phyloP scores from a whole-genome alignment of 2,113 vertebrate species.

The Pimephales promelas region DNA sequence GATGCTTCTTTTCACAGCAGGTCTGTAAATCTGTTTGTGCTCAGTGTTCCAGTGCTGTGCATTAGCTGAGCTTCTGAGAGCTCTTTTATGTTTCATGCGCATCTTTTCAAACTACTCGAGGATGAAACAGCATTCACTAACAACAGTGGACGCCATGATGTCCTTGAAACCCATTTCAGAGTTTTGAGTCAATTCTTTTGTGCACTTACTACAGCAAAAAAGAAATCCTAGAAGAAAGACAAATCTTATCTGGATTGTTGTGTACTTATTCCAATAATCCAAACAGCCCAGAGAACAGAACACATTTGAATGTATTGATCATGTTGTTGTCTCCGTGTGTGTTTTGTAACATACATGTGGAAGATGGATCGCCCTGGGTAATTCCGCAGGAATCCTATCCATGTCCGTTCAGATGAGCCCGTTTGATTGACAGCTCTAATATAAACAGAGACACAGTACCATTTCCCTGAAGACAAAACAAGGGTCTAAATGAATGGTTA shows the following conservation, averaged over 20 bases:
- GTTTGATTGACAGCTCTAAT: constrained; percentile 5
- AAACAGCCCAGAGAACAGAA: not conserved
- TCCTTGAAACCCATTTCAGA: constrained; percentile 27
- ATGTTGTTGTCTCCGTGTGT: not conserved
- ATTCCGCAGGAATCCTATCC: not conserved
- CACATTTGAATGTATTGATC: constrained; percentile 15
- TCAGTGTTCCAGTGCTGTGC: constrained; percentile 28
- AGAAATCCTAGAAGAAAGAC: not conserved
- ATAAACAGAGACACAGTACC: not conserved
- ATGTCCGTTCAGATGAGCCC: not conserved
- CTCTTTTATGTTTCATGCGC: constrained; percentile 23
- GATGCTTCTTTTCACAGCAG: not conserved
- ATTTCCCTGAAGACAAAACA: constrained; percentile 5
- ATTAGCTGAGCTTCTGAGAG: constrained; percentile 32
- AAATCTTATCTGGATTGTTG: not conserved
- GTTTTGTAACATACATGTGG: not conserved
- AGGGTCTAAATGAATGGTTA: constrained; percentile 12
- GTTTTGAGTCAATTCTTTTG: constrained; percentile 16
- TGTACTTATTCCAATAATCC: not conserved
- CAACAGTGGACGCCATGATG: constrained; percentile 23
- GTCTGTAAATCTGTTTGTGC: constrained; percentile 11
- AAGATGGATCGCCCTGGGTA: not conserved
- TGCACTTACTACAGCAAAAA: not conserved
- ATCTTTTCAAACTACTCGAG: constrained; percentile 24
- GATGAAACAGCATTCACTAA: constrained; percentile 30